A percentile compares a stretch with the other conserved stretches of the same genome.
Evolutionary conservation across 92 coral and sea anemone species (phyloP).

Genomic region (Blastomussa wellsi): DNA sequence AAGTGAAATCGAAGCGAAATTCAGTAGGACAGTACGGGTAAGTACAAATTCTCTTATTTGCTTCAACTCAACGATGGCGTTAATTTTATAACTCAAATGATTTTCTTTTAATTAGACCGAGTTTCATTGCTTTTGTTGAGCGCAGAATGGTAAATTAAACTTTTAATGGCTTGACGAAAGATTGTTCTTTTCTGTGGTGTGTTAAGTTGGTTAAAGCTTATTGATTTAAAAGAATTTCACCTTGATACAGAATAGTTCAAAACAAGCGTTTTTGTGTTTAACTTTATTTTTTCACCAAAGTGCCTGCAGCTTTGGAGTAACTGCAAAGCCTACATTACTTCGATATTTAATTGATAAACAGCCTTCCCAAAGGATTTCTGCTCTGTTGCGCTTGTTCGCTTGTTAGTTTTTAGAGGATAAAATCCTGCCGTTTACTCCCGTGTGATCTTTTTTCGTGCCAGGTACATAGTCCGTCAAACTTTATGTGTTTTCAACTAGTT

Average conservation of each 20-base stretch:
- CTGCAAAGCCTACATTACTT: not conserved
- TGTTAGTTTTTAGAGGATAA: not conserved
- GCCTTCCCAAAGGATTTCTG: conserved; percentile 44
- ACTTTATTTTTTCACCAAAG: not conserved
- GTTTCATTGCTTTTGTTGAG: conserved; percentile 23
- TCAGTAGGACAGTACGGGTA: conserved; percentile 21
- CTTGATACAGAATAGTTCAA: not conserved
- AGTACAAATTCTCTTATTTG: not conserved
- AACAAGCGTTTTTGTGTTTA: not conserved
- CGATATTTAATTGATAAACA: conserved; percentile 27
- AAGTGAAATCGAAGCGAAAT: conserved; percentile 29
- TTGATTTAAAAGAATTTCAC: not conserved
- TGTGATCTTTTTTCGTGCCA: not conserved
- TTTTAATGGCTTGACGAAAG: not conserved
- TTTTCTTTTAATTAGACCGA: conserved; percentile 21
- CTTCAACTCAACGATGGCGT: conserved; percentile 11
- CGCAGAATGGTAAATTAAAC: not conserved
- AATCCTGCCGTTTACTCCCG: not conserved
- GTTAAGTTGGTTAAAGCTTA: not conserved
- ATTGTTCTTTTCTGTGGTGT: not conserved
- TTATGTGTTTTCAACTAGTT: conserved; percentile 1
- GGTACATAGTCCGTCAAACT: conserved; percentile 6
- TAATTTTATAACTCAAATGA: conserved; percentile 20
- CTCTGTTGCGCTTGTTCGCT: conserved; percentile 10
- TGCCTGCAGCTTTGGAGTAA: not conserved